Base-by-base conservation (phyloP, 1,140 invertebrate genomes). In the Heliconius melpomene region DNA sequence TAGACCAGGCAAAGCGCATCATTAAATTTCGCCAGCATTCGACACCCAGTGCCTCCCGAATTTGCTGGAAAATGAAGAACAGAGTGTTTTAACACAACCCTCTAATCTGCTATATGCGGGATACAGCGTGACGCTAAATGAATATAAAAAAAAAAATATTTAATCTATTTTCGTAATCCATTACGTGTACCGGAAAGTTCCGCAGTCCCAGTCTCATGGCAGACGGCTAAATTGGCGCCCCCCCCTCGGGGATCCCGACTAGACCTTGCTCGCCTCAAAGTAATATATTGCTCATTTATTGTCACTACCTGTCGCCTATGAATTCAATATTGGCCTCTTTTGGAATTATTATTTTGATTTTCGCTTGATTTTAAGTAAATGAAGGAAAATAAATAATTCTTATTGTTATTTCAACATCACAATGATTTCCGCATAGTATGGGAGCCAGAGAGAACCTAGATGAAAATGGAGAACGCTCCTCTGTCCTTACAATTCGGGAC, bases 231-330 rank as follows among this genome's bases (percentile, higher is more conserved):
- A 77, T 77, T 77, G 70, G 23, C 40, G 13, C 40, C 40, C 40
- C 40, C 40, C 40, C 40, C 32, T 46, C 40, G 75, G 70, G 76
- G 76, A 72, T 75, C 76, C 38, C 76, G 46, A 50, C 66, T 77
- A 77, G 76, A 77, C 76, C 76, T 77, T 77, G 76, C 76, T 38
- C 76, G 76, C 76, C 76, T 72, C 57, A 29, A n/a, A 32, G 9
- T 77, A 29, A 77, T 77, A 72, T 77, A 77, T 77, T 77, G 70
- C 29, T 72, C 76, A 77, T 77, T 77, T 77, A 77, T 77, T 77
- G 76, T 77, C 50, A 77, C 76, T 77, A 77, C 76, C 76, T 77
- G 76, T 77, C 70, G 70, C 70, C 38, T 16, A 72, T 72, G 46
- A 38, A 71, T 70, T 70, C n/a, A 20, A 70, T 72, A 57, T 38